Evolutionary conservation across 1,140 invertebrate genomes (phyloP).

Genomic region (Tetramorium parvispinum): DNA sequence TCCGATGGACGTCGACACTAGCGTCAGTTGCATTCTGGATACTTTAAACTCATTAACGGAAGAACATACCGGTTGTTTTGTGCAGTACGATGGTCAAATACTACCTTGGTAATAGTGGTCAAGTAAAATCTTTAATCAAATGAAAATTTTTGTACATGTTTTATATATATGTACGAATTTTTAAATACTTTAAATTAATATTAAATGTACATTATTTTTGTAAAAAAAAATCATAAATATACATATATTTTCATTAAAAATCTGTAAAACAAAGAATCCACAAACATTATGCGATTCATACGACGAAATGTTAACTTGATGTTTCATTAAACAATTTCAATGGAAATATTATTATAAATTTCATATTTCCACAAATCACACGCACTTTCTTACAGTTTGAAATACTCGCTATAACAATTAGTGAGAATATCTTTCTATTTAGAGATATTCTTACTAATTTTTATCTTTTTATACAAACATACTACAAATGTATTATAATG

Average conservation of each 20-base stretch:
- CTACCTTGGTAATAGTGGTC: slow-evolving; percentile 89
- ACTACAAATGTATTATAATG: slow-evolving; percentile 16
- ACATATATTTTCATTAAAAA: slow-evolving; percentile 32
- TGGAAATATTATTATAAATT: slow-evolving; percentile 38
- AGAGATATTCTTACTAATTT: slow-evolving; percentile 26
- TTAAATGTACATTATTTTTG: slow-evolving; percentile 40
- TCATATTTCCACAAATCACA: not conserved
- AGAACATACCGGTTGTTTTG: slow-evolving; percentile 90
- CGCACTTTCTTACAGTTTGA: not conserved
- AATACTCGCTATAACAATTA: slow-evolving; percentile 32
- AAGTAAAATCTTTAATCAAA: slow-evolving; percentile 16
- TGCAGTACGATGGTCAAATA: slow-evolving; percentile 91
- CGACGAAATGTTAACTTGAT: not conserved
- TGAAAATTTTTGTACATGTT: slow-evolving; percentile 38
- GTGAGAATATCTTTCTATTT: not conserved
- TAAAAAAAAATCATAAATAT: slow-evolving; percentile 46
- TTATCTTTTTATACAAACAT: slow-evolving; percentile 14
- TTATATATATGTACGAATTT: slow-evolving; percentile 15
- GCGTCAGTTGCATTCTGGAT: slow-evolving; percentile 88
- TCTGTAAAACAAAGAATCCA: not conserved
- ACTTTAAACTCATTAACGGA: slow-evolving; percentile 88
- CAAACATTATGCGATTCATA: not conserved
- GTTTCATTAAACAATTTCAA: slow-evolving; percentile 35
- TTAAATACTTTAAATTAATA: slow-evolving; percentile 41
- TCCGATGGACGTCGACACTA: slow-evolving; percentile 89